A percentile compares a stretch with the other conserved stretches of the same genome.
Conservation (phyloP, 2,888 invertebrate species). For the Calephelis perditalis region DNA sequence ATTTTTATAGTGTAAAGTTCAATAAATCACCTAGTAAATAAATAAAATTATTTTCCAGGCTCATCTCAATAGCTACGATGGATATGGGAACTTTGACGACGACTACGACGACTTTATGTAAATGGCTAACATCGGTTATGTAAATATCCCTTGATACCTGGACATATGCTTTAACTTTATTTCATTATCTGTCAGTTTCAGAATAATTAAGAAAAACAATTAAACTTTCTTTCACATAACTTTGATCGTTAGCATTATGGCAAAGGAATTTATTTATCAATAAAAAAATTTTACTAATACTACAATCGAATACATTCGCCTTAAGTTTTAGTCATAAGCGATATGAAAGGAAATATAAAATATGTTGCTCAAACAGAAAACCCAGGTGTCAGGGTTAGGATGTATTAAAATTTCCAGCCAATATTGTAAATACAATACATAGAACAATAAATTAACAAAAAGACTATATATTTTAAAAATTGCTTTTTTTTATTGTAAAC, state of each 20-base stretch:
- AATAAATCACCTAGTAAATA: too few relatives aligned
- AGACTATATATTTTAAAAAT: neutral
- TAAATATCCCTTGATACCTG: conserved; percentile 6
- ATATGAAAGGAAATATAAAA: too few relatives aligned
- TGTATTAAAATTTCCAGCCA: neutral
- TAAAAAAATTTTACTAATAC: too few relatives aligned
- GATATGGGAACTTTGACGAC: conserved; percentile 81
- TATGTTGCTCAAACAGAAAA: neutral
- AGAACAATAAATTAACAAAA: neutral
- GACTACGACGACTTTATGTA: conserved; percentile 91
- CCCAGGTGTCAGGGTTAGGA: conserved; percentile 1
- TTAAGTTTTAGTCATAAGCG: too few relatives aligned
- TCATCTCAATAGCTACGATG: conserved; percentile 81
- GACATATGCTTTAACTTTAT: neutral
- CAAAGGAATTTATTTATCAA: too few relatives aligned
- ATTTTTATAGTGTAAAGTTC: too few relatives aligned
- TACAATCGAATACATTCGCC: too few relatives aligned
- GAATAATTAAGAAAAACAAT: too few relatives aligned
- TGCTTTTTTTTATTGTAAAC: too few relatives aligned
- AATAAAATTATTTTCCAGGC: conserved; percentile 58
- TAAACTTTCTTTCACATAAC: too few relatives aligned
- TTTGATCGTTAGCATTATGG: too few relatives aligned
- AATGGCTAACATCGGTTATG: conserved; percentile 29
- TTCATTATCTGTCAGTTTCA: neutral
- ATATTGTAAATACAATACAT: conserved; percentile 1